These are phyloP conservation scores for Chloroceryle aenea DNA, from an alignment of 2,113 vertebrate genomes.

Conservation along the genomic window DNA sequence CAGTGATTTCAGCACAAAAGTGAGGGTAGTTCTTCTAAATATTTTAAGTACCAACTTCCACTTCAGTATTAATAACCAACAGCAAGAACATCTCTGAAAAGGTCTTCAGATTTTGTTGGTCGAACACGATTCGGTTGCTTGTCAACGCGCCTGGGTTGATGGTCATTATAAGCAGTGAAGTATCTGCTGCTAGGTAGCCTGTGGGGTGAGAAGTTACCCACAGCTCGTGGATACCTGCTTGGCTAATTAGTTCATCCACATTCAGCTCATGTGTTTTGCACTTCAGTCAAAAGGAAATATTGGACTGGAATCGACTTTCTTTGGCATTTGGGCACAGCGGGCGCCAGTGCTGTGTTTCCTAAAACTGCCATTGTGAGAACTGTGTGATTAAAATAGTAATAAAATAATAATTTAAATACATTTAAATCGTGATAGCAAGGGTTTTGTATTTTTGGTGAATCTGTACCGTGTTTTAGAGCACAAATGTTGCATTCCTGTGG, in stretches of 20 bases:
- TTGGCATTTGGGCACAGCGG: accelerated
- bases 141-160: background rate
- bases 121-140: background rate
- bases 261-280: background rate
- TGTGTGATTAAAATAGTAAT: background rate
- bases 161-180: background rate
- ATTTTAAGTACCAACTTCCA: constrained; percentile 54
- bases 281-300: background rate
- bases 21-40: constrained; percentile 59
- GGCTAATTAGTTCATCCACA: background rate
- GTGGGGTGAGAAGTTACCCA: background rate
- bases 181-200: background rate
- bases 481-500: accelerated
- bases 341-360: background rate
- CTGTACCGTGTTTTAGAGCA: background rate
- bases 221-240: background rate
- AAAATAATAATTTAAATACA: background rate
- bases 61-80: constrained; percentile 40
- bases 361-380: background rate
- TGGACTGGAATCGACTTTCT: background rate
- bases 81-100: constrained; percentile 33
- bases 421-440: background rate
- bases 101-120: constrained; percentile 7
- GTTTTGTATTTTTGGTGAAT: background rate
- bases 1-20: constrained; percentile 65